Conservation (phyloP, 2,888 invertebrate genomes). For the Abscondita cerata region DNA sequence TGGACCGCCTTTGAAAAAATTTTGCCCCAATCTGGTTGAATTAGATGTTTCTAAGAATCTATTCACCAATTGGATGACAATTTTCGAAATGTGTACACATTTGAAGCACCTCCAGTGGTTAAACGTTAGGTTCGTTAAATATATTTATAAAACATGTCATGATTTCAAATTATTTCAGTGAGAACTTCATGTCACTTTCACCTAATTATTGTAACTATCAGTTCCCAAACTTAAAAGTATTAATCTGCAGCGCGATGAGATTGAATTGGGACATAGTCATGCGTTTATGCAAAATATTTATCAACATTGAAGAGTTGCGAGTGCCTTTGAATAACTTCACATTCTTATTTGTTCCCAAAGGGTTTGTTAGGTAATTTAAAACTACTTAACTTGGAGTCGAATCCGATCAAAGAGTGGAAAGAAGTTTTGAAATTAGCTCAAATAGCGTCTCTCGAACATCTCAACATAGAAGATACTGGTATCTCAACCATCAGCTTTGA, state of each 20-base stretch:
- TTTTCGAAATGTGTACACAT: constrained; percentile 72
- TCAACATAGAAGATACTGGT: constrained; percentile 69
- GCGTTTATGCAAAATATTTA: constrained; percentile 72
- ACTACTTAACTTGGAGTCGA: constrained; percentile 76
- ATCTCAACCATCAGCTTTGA: constrained; percentile 66
- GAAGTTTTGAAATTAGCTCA: constrained; percentile 79
- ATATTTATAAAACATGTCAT: constrained; percentile 5
- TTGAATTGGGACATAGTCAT: constrained; percentile 79
- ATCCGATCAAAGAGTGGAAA: constrained; percentile 75
- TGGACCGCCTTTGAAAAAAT: constrained; percentile 63
- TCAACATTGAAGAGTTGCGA: constrained; percentile 71
- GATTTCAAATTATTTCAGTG: constrained; percentile 63
- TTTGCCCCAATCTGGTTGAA: constrained; percentile 73
- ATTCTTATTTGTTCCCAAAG: constrained; percentile 57
- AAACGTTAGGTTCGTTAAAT: constrained; percentile 69
- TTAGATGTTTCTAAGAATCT: constrained; percentile 81
- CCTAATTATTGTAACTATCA: constrained; percentile 59
- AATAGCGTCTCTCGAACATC: constrained; percentile 61
- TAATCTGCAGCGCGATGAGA: constrained; percentile 72
- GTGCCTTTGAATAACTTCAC: constrained; percentile 79
- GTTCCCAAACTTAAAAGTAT: constrained; percentile 68
- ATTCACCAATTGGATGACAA: constrained; percentile 73
- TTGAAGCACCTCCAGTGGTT: constrained; percentile 68
- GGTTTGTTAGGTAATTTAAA: constrained; percentile 49
- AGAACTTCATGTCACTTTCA: constrained; percentile 76